These are phyloP conservation scores for Poecilia picta DNA, from an alignment of 2,797 vertebrate species.

Conservation along the genomic window DNA sequence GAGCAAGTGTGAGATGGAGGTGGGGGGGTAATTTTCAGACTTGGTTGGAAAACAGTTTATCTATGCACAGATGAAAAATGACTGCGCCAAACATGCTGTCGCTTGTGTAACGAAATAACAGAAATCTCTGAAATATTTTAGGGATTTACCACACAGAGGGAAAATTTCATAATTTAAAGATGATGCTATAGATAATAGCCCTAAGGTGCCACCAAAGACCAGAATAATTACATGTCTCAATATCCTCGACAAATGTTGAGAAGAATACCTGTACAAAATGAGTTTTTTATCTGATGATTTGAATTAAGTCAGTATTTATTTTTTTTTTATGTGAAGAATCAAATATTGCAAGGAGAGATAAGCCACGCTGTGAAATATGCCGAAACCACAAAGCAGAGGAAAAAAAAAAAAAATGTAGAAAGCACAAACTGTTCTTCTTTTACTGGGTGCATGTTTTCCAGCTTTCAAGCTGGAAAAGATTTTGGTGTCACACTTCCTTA, in stretches of 20 bases:
- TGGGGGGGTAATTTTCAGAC: slow-evolving; percentile 37
- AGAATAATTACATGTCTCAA: slow-evolving; percentile 9
- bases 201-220: not conserved
- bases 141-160: slow-evolving; percentile 6
- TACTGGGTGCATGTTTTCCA: not conserved
- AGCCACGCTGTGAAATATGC: not conserved
- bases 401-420: not conserved
- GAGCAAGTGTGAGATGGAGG: slow-evolving; percentile 48
- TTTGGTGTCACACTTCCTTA: not conserved
- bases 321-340: not conserved
- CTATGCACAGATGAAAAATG: slow-evolving; percentile 64
- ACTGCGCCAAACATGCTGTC: slow-evolving; percentile 51
- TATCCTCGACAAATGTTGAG: not conserved
- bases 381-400: not conserved
- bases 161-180: slow-evolving; percentile 9
- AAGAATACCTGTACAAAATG: not conserved
- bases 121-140: slow-evolving; percentile 10
- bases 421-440: not conserved
- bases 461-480: not conserved
- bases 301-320: not conserved
- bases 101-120: slow-evolving; percentile 27
- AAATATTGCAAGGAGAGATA: not conserved
- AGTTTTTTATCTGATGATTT: not conserved
- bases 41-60: slow-evolving; percentile 53
- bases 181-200: not conserved